phyloP scores from a whole-genome alignment of 2,797 vertebrate species.

The Gallirallus australis region DNA sequence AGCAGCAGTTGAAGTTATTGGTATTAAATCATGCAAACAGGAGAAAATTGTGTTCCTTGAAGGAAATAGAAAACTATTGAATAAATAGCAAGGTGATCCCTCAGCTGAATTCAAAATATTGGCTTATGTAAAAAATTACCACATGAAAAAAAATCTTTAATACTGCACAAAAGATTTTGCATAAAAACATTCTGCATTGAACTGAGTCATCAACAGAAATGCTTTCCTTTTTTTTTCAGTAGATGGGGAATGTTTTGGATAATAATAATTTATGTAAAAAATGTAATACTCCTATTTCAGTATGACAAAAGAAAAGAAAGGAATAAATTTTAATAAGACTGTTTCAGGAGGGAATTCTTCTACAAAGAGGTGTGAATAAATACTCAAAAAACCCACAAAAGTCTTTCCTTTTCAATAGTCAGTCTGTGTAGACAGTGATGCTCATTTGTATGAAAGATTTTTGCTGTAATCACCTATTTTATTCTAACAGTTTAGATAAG shows the following conservation, averaged over 20 bases:
- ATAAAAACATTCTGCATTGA: neutral
- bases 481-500: neutral
- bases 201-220: constrained; percentile 11
- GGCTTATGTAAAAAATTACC: constrained; percentile 42
- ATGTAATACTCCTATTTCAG: neutral
- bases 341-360: neutral
- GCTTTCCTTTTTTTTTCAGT: neutral
- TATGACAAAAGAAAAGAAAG: constrained; percentile 7
- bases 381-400: neutral
- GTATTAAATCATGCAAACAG: neutral
- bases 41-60: constrained; percentile 38
- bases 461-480: neutral
- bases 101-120: constrained; percentile 62
- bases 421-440: neutral
- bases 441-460: neutral
- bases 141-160: constrained; percentile 18
- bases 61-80: constrained; percentile 36
- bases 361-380: neutral
- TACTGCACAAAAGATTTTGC: neutral
- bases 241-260: neutral
- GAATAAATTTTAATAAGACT: constrained; percentile 17
- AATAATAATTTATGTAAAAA: constrained; percentile 31
- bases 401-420: neutral
- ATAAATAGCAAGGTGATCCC: constrained; percentile 29
- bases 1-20: neutral